These are phyloP conservation scores for Nezara viridula DNA, from an alignment of 2,888 invertebrate species.

Conservation along the genomic window DNA sequence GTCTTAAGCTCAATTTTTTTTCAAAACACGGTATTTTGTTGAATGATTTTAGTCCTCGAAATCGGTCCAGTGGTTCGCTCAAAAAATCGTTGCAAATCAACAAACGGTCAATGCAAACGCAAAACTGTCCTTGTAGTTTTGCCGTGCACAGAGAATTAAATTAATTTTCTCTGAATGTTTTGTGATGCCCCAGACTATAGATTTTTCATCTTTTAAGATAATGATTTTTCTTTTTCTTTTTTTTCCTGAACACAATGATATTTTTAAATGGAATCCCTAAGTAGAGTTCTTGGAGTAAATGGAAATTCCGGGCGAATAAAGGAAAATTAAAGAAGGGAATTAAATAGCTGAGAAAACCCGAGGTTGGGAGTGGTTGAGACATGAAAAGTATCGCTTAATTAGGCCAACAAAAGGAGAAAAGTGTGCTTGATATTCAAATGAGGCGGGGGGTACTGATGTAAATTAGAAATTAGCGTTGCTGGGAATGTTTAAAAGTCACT, in stretches of 20 bases:
- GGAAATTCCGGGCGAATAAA: neutral
- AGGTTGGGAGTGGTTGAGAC: neutral
- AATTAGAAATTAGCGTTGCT: constrained; percentile 40
- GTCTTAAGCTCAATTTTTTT: no score
- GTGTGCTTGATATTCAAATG: constrained; percentile 41
- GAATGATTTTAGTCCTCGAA: no score
- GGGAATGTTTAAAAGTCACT: constrained; percentile 33
- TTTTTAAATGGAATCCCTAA: neutral
- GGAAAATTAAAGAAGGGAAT: constrained; percentile 38
- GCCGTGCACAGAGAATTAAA: no score
- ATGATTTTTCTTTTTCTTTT: neutral
- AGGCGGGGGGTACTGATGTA: constrained; percentile 20
- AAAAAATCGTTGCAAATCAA: no score
- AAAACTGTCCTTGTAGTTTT: no score
- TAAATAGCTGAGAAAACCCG: neutral
- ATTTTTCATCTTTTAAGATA: neutral
- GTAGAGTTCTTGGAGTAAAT: neutral
- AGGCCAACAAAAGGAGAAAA: constrained; percentile 39
- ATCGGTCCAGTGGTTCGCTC: no score
- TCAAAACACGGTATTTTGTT: no score
- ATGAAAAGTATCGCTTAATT: constrained; percentile 46
- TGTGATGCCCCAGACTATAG: no score
- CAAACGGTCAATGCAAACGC: no score
- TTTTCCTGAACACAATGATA: neutral
- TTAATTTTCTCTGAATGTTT: no score